A percentile compares a stretch with the other conserved stretches of the same genome.
Evolutionary conservation across 1,140 invertebrate genomes (phyloP).

Genomic region (Pentalonia nigronervosa): DNA sequence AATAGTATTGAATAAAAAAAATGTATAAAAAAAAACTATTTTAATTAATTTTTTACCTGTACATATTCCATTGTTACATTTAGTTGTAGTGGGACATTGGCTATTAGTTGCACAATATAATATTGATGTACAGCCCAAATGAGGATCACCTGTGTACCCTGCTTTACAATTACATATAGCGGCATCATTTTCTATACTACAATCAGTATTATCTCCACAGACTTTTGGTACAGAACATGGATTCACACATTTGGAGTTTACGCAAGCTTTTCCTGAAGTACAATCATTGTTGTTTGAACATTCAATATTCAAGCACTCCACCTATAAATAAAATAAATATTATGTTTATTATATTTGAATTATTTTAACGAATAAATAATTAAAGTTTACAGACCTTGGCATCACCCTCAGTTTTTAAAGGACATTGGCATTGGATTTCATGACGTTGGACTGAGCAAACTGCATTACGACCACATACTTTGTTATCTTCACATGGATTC

Average conservation of each 20-base stretch:
- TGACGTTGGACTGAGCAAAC: conserved; percentile 78
- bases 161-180: conserved; percentile 80
- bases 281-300: conserved; percentile 65
- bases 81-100: conserved; percentile 81
- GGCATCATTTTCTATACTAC: conserved; percentile 63
- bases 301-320: conserved; percentile 73
- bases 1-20: background rate
- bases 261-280: conserved; percentile 64
- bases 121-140: conserved; percentile 64
- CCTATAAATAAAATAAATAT: conserved; percentile 62
- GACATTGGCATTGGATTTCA: conserved; percentile 81
- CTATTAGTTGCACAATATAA: conserved; percentile 68
- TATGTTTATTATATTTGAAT: background rate
- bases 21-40: background rate
- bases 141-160: conserved; percentile 84
- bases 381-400: conserved; percentile 74
- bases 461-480: conserved; percentile 81
- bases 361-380: background rate
- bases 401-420: conserved; percentile 84
- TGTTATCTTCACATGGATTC: conserved; percentile 74
- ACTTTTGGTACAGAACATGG: conserved; percentile 65
- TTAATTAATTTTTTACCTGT: conserved; percentile 67
- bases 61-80: conserved; percentile 83
- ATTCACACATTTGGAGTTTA: conserved; percentile 64
- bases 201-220: conserved; percentile 66